A percentile compares a stretch with the other conserved stretches of the same genome.
phyloP scores from a whole-genome alignment of 2,797 vertebrate species.

The Rhabdomys pumilio region DNA sequence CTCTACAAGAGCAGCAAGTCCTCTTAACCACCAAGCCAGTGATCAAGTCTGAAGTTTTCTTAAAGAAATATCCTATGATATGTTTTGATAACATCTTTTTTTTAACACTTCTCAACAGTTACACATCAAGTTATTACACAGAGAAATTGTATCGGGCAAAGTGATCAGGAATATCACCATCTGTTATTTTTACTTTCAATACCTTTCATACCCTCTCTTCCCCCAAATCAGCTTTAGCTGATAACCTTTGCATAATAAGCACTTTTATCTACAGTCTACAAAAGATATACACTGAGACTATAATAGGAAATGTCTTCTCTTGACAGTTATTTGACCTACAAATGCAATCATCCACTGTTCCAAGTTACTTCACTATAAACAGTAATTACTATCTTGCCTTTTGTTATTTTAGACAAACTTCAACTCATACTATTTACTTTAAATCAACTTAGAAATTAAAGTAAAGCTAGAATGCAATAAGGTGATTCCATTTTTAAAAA shows the following conservation, averaged over 20 bases:
- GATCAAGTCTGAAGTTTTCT: constrained; percentile 19
- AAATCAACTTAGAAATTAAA: constrained; percentile 65
- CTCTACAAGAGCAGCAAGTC: background rate
- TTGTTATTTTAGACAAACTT: constrained; percentile 54
- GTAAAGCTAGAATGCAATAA: constrained; percentile 61
- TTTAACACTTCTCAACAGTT: constrained; percentile 8
- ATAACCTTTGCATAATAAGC: constrained; percentile 44
- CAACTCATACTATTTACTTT: constrained; percentile 21
- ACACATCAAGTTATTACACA: constrained; percentile 29
- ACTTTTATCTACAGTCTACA: constrained; percentile 58
- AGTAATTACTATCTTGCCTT: constrained; percentile 67
- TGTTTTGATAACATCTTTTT: background rate
- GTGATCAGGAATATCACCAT: constrained; percentile 7
- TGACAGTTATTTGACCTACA: constrained; percentile 36
- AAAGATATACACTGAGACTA: background rate
- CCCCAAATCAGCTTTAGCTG: background rate
- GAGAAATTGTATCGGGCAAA: constrained; percentile 51
- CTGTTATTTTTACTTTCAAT: constrained; percentile 69
- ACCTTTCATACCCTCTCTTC: background rate
- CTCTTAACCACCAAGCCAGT: background rate
- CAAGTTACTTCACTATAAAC: constrained; percentile 30
- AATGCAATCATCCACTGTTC: constrained; percentile 23
- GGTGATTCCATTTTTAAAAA: constrained; percentile 10
- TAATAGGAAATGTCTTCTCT: constrained; percentile 45
- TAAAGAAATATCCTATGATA: constrained; percentile 50